Base-by-base conservation (phyloP, 2,888 invertebrate species). In the Pinctada fucata region DNA sequence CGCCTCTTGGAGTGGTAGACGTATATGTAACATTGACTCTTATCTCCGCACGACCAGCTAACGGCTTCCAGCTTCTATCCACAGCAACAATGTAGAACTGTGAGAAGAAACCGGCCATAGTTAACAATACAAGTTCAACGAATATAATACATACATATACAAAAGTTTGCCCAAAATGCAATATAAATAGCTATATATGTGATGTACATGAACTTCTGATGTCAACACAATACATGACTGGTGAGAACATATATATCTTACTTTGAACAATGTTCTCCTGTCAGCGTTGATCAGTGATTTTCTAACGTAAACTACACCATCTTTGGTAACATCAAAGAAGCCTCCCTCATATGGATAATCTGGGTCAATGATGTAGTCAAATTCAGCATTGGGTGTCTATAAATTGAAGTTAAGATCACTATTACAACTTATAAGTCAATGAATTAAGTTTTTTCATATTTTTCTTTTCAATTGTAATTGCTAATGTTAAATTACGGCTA, bases 71-170 rank as follows among this genome's bases (percentile, higher is more conserved):
- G 64, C 88, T 86, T 69, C 82, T 79, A 76, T 89, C 89, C 66
- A 85, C 84, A 49, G 89, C 89, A n/a, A 86, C 75, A 49, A 89
- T 80, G 73, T 84, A 84, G 79, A 89, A 89, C 86, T 87, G 82
- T 45, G 84, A 85, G 6, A 48, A 52, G 63, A 52, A 75, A 31
- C 1, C 31, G 31, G 31, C 1, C 31, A 31, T 31, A 6, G 10
- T 48, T 31, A 31, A 31, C 31, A 31, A 31, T 31, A 31, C 31
- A 31, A 31, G 31, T 31, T 31, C 31, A 31, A 31, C 31, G 31
- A 31, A 58, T 58, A 8, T 58, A 10, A 10, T 58, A 58, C 58
- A 10, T 58, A 10, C 58, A 58, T 8, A 58, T 58, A 58, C 13
- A 58, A 58, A 58, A 58, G 13, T 10, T 8, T 58, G 58, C 8